Evolutionary conservation across 92 coral and sea anemone species (phyloP).

Genomic region (Zoanthus gigantus): DNA sequence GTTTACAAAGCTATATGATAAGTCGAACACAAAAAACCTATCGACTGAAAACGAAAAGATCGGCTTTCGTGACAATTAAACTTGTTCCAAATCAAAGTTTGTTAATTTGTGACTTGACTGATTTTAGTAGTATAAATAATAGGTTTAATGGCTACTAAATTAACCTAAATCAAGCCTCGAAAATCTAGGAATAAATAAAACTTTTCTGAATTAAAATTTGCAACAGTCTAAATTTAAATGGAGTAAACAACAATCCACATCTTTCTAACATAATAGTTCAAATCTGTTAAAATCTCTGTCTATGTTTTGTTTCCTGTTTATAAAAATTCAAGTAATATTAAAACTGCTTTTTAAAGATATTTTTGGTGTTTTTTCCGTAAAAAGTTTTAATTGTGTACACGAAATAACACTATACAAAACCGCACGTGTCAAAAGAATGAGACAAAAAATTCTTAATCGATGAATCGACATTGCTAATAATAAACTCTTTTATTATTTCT

Average conservation of each 20-base stretch:
- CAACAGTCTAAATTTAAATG: neutral
- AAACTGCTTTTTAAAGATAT: conserved; percentile 5
- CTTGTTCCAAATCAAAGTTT: conserved; percentile 40
- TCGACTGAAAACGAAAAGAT: conserved; percentile 2
- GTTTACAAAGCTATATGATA: neutral
- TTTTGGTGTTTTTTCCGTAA: conserved; percentile 10
- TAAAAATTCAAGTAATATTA: neutral
- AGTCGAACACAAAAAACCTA: neutral
- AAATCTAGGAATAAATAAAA: conserved; percentile 5
- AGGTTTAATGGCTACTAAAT: conserved; percentile 34
- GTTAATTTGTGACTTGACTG: conserved; percentile 46
- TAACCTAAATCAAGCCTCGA: conserved; percentile 33
- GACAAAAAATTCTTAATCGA: conserved; percentile 44
- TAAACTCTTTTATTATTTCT: conserved; percentile 36
- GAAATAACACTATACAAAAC: conserved; percentile 40
- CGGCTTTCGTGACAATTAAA: conserved; percentile 45
- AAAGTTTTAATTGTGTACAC: conserved; percentile 20
- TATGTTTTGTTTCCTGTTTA: conserved; percentile 4
- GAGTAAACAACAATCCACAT: neutral
- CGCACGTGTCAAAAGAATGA: conserved; percentile 47
- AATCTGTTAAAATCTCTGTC: neutral
- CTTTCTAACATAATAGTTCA: neutral
- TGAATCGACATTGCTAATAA: conserved; percentile 41
- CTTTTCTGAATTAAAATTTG: conserved; percentile 9
- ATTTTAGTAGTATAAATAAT: conserved; percentile 36